These are phyloP conservation scores for Emydoidea blandingii DNA, from an alignment of 2,797 vertebrate species.

Conservation along the genomic window DNA sequence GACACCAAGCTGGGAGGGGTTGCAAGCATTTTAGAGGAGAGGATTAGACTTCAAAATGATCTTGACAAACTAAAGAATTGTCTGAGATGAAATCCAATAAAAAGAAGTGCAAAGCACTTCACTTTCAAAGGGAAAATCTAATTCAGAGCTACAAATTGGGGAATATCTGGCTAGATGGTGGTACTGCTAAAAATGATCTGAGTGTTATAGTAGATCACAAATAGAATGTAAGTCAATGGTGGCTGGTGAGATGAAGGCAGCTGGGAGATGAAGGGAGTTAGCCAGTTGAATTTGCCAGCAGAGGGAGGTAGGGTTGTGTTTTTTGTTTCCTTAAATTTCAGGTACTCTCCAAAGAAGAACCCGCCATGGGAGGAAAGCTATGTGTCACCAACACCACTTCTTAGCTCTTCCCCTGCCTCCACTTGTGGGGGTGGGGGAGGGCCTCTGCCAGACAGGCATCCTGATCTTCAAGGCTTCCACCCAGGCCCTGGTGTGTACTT, in stretches of 20 bases:
- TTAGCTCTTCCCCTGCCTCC: neutral
- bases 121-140: neutral
- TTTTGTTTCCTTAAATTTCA: neutral
- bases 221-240: neutral
- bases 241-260: neutral
- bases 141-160: neutral
- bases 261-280: neutral
- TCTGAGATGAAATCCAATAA: neutral
- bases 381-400: neutral
- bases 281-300: neutral
- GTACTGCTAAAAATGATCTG: neutral
- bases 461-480: neutral
- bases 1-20: neutral
- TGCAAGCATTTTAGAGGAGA: neutral
- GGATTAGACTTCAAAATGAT: neutral
- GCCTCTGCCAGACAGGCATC: neutral
- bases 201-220: neutral
- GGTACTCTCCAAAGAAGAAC: neutral
- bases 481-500: neutral
- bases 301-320: neutral
- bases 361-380: neutral
- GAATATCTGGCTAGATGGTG: neutral
- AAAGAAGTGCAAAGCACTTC: neutral
- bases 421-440: neutral
- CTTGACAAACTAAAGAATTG: neutral